Evolutionary conservation across 2,113 vertebrate genomes (phyloP).

Genomic region (Anthoscopus minutus): DNA sequence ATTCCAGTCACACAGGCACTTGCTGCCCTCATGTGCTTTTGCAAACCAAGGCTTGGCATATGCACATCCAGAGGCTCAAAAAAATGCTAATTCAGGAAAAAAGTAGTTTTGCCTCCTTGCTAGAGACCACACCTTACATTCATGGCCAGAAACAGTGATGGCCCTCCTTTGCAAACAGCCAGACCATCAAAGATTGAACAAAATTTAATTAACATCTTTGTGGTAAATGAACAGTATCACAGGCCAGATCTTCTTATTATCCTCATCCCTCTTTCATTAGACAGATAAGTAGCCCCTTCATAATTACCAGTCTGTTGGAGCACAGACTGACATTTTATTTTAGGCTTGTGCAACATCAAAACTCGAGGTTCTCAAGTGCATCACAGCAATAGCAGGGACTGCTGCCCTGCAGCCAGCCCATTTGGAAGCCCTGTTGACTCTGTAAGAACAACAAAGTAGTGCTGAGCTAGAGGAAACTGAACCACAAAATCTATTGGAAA

Average conservation of each 20-base stretch:
- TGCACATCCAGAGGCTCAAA: background rate
- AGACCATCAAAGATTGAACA: background rate
- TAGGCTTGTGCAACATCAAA: background rate
- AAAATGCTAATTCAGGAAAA: background rate
- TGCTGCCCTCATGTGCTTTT: background rate
- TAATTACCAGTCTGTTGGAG: background rate
- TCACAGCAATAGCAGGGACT: background rate
- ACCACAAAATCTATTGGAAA: background rate
- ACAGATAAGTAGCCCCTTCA: background rate
- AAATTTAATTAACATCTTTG: conserved; percentile 1
- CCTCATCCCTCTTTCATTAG: background rate
- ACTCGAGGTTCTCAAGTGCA: background rate
- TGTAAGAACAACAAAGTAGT: background rate
- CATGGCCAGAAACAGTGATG: background rate
- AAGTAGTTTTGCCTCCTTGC: background rate
- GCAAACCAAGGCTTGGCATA: background rate
- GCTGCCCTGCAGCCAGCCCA: background rate
- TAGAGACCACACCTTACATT: background rate
- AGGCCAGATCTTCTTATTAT: background rate
- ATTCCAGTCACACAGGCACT: background rate
- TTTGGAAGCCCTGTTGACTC: background rate
- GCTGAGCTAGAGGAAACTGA: background rate
- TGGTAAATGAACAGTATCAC: background rate
- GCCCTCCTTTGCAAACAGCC: background rate
- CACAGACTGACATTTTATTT: background rate